Conservation (phyloP, 1,140 invertebrate species). For the Cyclina sinensis region DNA sequence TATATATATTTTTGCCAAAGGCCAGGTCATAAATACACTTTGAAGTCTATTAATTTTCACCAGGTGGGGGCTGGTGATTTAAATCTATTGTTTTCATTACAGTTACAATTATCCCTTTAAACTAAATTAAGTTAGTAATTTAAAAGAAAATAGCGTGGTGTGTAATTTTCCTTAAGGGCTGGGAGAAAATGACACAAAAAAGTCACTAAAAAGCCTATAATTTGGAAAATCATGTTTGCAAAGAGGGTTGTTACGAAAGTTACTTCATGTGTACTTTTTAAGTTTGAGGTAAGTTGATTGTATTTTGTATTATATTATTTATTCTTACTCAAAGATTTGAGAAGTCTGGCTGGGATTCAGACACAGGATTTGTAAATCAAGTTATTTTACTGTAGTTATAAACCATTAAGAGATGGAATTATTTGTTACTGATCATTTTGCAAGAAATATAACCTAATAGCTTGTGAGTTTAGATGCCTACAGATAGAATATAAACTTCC, state of each 20-base stretch:
- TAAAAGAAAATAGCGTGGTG: neutral
- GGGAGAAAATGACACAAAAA: neutral
- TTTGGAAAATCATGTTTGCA: neutral
- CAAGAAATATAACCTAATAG: no score
- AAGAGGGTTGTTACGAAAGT: neutral
- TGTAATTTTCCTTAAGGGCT: neutral
- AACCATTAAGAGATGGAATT: no score
- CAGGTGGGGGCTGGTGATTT: neutral
- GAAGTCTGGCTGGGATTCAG: no score
- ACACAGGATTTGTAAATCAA: no score
- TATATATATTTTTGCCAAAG: slow-evolving; percentile 2
- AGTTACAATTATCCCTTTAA: neutral
- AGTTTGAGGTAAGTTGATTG: no score
- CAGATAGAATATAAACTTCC: no score
- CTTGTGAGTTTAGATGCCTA: no score
- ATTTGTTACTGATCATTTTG: no score
- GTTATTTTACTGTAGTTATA: no score
- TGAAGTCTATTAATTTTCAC: neutral
- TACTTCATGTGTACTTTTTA: no score
- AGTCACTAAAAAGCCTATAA: neutral
- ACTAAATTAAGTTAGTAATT: slow-evolving; percentile 24
- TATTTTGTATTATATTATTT: no score
- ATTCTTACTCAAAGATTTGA: no score
- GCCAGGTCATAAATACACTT: slow-evolving; percentile 1
- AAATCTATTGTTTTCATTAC: neutral